Evolutionary conservation across 1,140 invertebrate genomes (phyloP), one percentile per base, ranked within the genome.

Genomic region (Bactericera cockerelli): DNA sequence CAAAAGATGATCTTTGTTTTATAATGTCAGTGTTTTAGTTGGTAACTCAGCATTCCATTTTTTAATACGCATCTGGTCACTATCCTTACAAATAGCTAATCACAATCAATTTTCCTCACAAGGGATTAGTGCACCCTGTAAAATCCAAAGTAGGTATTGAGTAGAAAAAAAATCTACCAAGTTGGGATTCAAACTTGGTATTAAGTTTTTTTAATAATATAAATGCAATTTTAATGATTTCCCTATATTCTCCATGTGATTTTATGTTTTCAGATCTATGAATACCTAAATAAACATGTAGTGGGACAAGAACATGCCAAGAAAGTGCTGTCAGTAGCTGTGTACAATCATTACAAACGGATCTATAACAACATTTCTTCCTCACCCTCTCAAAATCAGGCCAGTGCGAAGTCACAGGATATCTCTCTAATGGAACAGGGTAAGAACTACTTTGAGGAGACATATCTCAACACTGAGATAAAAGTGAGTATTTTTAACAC

Each of bases 321-420:
- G 72, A 98, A 97, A 75, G 93, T 98, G n/a, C 74, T 99, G 10
- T 87, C 93, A 26, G 95, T 99, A 3, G 95, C 95, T 25, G 93
- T 99, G 1, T 99, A 99, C 73, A 98, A 98, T 74, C 97, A 99
- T 72, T 99, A 98, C 72, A 98, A 98, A 75, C 78, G 94, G 67
- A 93, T 98, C 67, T 89, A 91, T 70, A 92, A 97, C 72, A 98
- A 98, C 74, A 77, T 89, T 60, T 88, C 88, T 19, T 56, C 53
- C 55, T 75, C 74, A 62, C 67, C 70, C 65, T 66, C 58, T 60
- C 75, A 66, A 61, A 73, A 69, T 58, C 66, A 70, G 36, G 63
- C 67, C 25, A 55, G 55, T 24, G 21, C 31, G 8, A 58, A 74
- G 69, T 61, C 68, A 65, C 61, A 76, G 70, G 70, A 75, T 62